Evolutionary conservation across 1,140 invertebrate species (phyloP).

Genomic region (Leptinotarsa defecta): DNA sequence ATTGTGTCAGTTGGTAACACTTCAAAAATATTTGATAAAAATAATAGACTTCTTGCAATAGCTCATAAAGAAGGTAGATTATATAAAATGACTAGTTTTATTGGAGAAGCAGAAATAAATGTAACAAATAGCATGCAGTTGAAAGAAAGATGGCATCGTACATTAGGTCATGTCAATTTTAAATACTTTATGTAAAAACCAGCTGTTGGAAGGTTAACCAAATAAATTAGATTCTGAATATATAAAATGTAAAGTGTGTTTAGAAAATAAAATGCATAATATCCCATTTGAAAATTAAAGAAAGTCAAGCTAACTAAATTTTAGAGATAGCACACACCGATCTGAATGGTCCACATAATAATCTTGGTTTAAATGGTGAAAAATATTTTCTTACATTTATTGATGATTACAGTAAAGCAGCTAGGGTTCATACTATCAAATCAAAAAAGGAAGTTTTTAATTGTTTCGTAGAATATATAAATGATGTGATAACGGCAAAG

Average conservation of each 20-base stretch:
- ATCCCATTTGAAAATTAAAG: constrained; percentile 54
- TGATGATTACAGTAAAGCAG: constrained; percentile 54
- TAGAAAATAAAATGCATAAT: constrained; percentile 47
- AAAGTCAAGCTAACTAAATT: constrained; percentile 30
- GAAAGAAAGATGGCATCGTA: constrained; percentile 50
- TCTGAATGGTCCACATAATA: constrained; percentile 53
- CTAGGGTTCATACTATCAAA: constrained; percentile 51
- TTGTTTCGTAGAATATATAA: constrained; percentile 42
- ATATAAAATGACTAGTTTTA: constrained; percentile 34
- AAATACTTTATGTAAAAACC: constrained; percentile 47
- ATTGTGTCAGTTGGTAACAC: constrained; percentile 35
- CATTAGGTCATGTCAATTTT: constrained; percentile 52
- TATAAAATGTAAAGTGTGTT: constrained; percentile 42
- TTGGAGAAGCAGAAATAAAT: constrained; percentile 25
- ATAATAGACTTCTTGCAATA: constrained; percentile 43
- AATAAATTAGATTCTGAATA: constrained; percentile 36
- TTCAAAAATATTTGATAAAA: constrained; percentile 41
- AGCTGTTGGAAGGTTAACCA: constrained; percentile 39
- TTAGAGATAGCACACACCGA: constrained; percentile 53
- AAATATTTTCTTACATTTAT: constrained; percentile 45
- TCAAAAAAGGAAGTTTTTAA: constrained; percentile 48
- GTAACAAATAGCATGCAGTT: constrained; percentile 22
- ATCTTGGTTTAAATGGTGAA: constrained; percentile 47
- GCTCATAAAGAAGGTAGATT: constrained; percentile 28
- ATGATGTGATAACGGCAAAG: constrained; percentile 56